These are phyloP conservation scores for Genyomyrus donnyi DNA, from an alignment of 2,113 vertebrate genomes.

Conservation along the genomic window DNA sequence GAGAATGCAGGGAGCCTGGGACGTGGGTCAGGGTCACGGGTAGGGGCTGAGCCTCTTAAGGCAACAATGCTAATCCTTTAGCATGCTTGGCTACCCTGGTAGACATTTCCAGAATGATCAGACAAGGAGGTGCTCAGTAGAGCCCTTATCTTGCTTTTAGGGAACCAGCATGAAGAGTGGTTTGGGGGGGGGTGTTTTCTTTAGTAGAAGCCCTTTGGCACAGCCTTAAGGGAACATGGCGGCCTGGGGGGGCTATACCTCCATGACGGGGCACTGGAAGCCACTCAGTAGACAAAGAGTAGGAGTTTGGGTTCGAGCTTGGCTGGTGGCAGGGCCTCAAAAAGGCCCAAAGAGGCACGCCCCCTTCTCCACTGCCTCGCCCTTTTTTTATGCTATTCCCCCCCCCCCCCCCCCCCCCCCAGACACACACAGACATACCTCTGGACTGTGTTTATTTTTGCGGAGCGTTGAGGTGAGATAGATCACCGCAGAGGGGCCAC, in stretches of 20 bases:
- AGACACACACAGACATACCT: neutral
- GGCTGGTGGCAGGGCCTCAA: conserved; percentile 5
- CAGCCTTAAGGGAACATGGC: neutral
- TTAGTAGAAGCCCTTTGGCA: neutral
- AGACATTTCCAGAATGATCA: conserved; percentile 17
- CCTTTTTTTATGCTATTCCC: neutral
- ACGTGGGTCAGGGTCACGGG: neutral
- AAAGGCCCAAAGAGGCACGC: neutral
- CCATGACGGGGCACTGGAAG: conserved; percentile 16
- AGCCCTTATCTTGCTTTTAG: conserved; percentile 19
- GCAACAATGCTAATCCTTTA: conserved; percentile 12
- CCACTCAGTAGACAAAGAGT: neutral
- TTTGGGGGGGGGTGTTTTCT: neutral
- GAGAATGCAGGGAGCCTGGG: neutral
- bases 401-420: neutral
- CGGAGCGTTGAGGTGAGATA: neutral
- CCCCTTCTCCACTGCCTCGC: neutral
- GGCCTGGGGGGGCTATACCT: conserved; percentile 25
- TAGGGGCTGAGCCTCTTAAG: neutral
- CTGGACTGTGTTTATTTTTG: neutral
- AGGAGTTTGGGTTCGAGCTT: neutral
- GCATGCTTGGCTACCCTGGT: conserved; percentile 5
- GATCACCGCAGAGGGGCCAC: neutral
- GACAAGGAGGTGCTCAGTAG: conserved; percentile 10
- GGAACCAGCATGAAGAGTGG: neutral